Base-by-base conservation (phyloP, 2,113 vertebrate species). In the Crotophaga sulcirostris region DNA sequence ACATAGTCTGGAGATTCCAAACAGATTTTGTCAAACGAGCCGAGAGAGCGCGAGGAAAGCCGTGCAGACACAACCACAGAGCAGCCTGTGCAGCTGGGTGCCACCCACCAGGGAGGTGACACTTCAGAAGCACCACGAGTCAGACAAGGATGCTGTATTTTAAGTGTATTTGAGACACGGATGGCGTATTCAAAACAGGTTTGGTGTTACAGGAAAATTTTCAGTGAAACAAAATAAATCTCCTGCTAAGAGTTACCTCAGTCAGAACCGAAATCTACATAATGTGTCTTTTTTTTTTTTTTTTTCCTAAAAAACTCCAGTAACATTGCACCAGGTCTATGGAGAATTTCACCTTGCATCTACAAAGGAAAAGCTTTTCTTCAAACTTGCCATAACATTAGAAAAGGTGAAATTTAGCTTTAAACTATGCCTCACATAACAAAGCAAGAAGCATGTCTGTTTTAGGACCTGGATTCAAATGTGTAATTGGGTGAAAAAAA, bases 31-130 rank as follows among this genome's bases (percentile, higher is more conserved):
- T 36, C 13, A 51, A 59, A 28, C 0, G 3, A 63, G 72, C 31
- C 20, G 45, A 73, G 59, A 4, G 0, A 0, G 60, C 24, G 20
- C 0, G 3, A 58, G 60, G 78, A 12, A 16, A 52, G 26, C 29
- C 1, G 1, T 17, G 25, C 34, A 14, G 47, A 62, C 16, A 36
- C 17, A n/a, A 4, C 16, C 44, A 40, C 2, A 4, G 76, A 19
- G 34, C 20, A 9, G 19, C 59, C n/a, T 15, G 51, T 1, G 0
- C 13, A 5, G 13, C 28, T 3, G 28, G 24, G 31, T 55, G 69
- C 34, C 55, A 44, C 63, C 56, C 4, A 3, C 34, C 52, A 55
- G 52, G 34, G 56, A 68, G 18, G n/a, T 16, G 62, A 58, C 29
- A 2, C 36, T 34, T 24, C 28, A 4, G 33, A 17, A 58, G 29